phyloP scores from a whole-genome alignment of 2,113 vertebrate genomes.

The Macrotus californicus region DNA sequence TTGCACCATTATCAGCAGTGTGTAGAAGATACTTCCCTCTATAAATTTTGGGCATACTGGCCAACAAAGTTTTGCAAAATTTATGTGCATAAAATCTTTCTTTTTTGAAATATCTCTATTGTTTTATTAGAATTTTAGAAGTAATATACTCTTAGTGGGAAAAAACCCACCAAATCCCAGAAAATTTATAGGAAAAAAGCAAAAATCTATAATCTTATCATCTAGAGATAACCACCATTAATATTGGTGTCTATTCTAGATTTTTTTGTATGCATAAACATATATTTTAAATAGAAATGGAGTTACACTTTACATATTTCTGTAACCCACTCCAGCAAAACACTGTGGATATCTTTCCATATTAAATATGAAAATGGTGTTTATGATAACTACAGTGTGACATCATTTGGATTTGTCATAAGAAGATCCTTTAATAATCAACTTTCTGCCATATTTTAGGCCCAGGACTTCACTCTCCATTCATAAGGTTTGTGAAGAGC shows the following conservation, averaged over 20 bases:
- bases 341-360: background rate
- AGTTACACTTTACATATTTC: background rate
- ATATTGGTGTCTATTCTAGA: background rate
- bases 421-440: background rate
- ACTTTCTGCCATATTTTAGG: background rate
- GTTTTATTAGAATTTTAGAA: slow-evolving; percentile 10
- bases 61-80: background rate
- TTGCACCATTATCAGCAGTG: background rate
- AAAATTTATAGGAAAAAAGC: background rate
- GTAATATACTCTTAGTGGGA: background rate
- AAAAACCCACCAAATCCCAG: background rate
- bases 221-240: background rate
- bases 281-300: background rate
- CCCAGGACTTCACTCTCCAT: background rate
- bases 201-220: background rate
- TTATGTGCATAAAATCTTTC: background rate
- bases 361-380: background rate
- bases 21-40: background rate
- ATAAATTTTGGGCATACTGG: background rate
- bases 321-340: background rate
- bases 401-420: background rate
- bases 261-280: background rate
- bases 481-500: background rate
- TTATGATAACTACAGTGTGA: background rate
- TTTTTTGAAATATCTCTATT: background rate